Evolutionary conservation across 1,140 invertebrate genomes (phyloP), one percentile per base, ranked within the genome.

Genomic region (Archivesica marissinica): DNA sequence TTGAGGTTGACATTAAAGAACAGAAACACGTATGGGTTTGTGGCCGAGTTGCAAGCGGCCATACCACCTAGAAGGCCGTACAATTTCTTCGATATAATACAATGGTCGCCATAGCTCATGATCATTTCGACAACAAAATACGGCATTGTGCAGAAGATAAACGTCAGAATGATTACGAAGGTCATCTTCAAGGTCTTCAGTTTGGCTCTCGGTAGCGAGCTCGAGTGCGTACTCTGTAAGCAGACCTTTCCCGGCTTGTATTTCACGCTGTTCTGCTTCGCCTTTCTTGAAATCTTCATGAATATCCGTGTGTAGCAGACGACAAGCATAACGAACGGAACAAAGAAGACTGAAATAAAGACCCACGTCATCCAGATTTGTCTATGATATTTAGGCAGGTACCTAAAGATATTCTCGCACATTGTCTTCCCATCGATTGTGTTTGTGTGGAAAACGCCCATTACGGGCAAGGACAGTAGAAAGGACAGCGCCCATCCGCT

Each of bases 171-270:
- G n/a, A 94, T 94, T 9, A 94, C 93, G n/a, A 92, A 86, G 0
- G 94, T 94, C 92, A 94, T 93, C 76, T 92, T 93, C 30, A 94
- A 78, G 0, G 94, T 94, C 86, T 94, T 94, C 2, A 93, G 89
- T 85, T 94, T 94, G 0, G 94, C 94, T 76, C 88, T 91, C 25
- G 91, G 92, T 9, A 94, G 85, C 1, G 93, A 92, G 4, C 88
- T 91, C 0, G 92, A 91, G 0, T 84, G 86, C 0, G 92, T 93
- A 66, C 91, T 93, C 76, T 93, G 92, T 7, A 93, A 87, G 20
- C 91, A 91, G 41, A 93, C 76, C 64, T 91, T 88, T n/a, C 90
- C 89, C 15, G 87, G 59, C 61, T 82, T 84, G 61, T 64, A 28
- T 83, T 86, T 54, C 64, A 64, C n/a, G 30, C 80, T 75, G 61